Evolutionary conservation across 1,140 invertebrate genomes (phyloP), one percentile per base, ranked within the genome.

Genomic region (Drosophila willistoni): DNA sequence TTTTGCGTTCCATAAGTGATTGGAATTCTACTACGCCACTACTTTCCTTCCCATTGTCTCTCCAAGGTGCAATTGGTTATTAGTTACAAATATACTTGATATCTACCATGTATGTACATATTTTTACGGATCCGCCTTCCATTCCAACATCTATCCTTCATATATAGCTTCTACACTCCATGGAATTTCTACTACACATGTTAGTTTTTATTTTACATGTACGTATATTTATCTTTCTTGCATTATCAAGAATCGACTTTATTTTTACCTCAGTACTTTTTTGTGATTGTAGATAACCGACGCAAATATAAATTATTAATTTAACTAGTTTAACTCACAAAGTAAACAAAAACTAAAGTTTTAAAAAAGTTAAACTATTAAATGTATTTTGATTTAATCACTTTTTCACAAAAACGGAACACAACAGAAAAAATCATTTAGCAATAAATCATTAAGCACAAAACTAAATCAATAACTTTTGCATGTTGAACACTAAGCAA

Each of bases 251-350:
- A 75, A 76, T 64, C 68, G 68, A 68, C 41, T 73, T 73, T 33
- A 55, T 73, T 66, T 71, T 14, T 51, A 22, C 7, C 29, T 34
- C 66, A 84, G 68, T 75, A 86, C 75, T 81, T 81, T 57, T 36
- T 57, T 34, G 3, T 33, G 22, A 12, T 33, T 36, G 19, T 14
- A 14, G 9, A n/a, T 9, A 22, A 17, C 17, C 10, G 10, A 17
- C 13, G 55, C 33, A 59, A 33, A 36, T 19, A 14, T 36, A 7
- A 36, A 59, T 39, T 19, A 59, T 59, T 36, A 81, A 81, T 73
- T 73, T 81, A 77, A 75, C 76, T 66, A 87, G 71, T 81, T 61
- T 74, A 81, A 64, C 51, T 57, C 68, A 71, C 68, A 36, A 73
- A 71, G 64, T 66, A 55, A 64, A 65, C 57, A 67, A 71, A 41